Evolutionary conservation across 2,888 invertebrate genomes (phyloP), one percentile per base, ranked within the genome.

Genomic region (Melikaiella ostensackeni): DNA sequence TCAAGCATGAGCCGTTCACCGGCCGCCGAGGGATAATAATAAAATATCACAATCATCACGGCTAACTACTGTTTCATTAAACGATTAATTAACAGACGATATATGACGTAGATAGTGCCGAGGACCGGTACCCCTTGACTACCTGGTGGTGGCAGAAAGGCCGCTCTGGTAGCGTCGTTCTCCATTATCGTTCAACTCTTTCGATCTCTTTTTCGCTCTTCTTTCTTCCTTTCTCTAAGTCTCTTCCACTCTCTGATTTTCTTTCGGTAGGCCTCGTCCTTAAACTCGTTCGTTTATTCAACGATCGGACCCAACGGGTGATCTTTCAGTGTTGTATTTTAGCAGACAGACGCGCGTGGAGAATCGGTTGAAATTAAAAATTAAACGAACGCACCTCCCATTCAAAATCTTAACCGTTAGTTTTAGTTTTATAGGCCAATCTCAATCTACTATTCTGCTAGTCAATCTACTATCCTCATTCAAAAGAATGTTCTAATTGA

Each of bases 51-150:
- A 88, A 89, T 90, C 90, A 90, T 90, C 89, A 87, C 87, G 85
- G 87, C 88, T 89, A 90, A 90, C 90, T 90, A 90, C 90, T 89
- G 89, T 90, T 90, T 90, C 89, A 89, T 89, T 89, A 87, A 89
- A 88, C 90, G 90, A 90, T 90, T 89, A 90, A 90, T 90, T 89
- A 89, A 88, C 86, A 85, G 84, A 85, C 88, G 89, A 89, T 89
- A 87, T 89, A 87, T 88, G 87, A 86, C 87, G 85, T 86, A 88
- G 89, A 89, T 89, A 89, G 84, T 83, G 79, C 73, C 77, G 75
- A 78, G 66, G 75, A 74, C 76, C 70, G 73, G 77, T 79, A 78
- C 77, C 75, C 76, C 79, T 73, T 76, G 42, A 75, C 75, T 77
- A 75, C 66, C 70, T 63, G 70, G 46, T 66, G 75, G 59, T 75